These are phyloP conservation scores for Pyrocoelia pectoralis DNA, from an alignment of 2,888 invertebrate species.

Conservation along the genomic window DNA sequence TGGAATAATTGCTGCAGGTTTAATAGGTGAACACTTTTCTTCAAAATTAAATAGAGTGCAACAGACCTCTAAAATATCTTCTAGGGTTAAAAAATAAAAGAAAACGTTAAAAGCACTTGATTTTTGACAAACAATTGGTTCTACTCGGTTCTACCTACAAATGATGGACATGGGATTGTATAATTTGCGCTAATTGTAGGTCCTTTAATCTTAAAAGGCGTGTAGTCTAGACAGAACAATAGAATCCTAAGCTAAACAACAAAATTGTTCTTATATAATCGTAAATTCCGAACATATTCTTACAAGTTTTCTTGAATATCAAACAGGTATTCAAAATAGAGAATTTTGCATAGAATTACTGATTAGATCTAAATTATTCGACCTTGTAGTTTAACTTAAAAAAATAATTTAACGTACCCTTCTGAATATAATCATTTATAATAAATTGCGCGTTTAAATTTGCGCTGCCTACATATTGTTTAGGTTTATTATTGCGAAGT, in stretches of 20 bases:
- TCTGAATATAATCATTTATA: conserved; percentile 36
- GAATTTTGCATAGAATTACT: conserved; percentile 37
- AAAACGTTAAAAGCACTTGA: background rate
- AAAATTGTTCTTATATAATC: conserved; percentile 22
- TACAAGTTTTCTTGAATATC: conserved; percentile 25
- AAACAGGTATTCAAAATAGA: conserved; percentile 34
- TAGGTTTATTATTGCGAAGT: conserved; percentile 30
- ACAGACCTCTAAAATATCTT: no score
- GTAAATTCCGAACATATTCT: conserved; percentile 24
- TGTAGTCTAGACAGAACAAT: background rate
- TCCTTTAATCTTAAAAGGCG: background rate
- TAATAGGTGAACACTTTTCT: no score
- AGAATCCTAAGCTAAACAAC: conserved; percentile 3
- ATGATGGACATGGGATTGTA: background rate
- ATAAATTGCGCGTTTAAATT: conserved; percentile 34
- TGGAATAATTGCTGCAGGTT: no score
- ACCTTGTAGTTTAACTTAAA: conserved; percentile 34
- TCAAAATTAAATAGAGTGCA: no score
- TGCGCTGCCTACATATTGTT: conserved; percentile 32
- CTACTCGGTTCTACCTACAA: background rate
- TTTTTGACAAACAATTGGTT: background rate
- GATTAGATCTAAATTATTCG: conserved; percentile 37
- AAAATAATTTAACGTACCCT: conserved; percentile 34
- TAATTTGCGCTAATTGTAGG: background rate
- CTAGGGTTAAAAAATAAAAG: background rate